Conservation (phyloP, 2,888 invertebrate genomes). For the Tetropium fuscum region DNA sequence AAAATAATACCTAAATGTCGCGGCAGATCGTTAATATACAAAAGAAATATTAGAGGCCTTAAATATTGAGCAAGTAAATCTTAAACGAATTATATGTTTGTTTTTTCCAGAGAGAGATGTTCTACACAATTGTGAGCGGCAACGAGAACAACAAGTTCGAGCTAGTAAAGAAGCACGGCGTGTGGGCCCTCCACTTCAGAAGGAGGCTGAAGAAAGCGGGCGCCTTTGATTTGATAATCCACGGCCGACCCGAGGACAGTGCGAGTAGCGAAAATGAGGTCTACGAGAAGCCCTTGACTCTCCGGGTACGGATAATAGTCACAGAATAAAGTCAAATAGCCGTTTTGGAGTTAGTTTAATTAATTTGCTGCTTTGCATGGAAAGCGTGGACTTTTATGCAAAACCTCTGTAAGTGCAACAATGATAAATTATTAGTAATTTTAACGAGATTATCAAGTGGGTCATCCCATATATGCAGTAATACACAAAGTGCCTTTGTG, state of each 20-base stretch:
- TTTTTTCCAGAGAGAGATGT: constrained; percentile 67
- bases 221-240: constrained; percentile 70
- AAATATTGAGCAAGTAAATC: too few relatives aligned
- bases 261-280: constrained; percentile 59
- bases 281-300: constrained; percentile 70
- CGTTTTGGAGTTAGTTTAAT: constrained; percentile 12
- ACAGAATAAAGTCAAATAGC: constrained; percentile 35
- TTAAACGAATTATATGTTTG: constrained; percentile 7
- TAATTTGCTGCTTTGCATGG: constrained; percentile 12
- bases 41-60: too few relatives aligned
- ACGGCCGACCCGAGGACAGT: constrained; percentile 64
- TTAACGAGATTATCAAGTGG: constrained; percentile 22
- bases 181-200: constrained; percentile 73
- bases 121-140: constrained; percentile 70
- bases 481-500: constrained; percentile 40
- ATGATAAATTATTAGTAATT: not conserved
- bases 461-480: not conserved
- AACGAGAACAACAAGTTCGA: constrained; percentile 72
- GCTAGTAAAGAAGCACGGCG: constrained; percentile 69
- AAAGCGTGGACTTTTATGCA: constrained; percentile 7
- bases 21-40: too few relatives aligned
- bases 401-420: constrained; percentile 1
- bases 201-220: constrained; percentile 69
- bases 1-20: too few relatives aligned
- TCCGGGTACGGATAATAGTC: constrained; percentile 66